Base-by-base conservation (phyloP, 1,140 invertebrate genomes). In the Drosophila aff. region DNA sequence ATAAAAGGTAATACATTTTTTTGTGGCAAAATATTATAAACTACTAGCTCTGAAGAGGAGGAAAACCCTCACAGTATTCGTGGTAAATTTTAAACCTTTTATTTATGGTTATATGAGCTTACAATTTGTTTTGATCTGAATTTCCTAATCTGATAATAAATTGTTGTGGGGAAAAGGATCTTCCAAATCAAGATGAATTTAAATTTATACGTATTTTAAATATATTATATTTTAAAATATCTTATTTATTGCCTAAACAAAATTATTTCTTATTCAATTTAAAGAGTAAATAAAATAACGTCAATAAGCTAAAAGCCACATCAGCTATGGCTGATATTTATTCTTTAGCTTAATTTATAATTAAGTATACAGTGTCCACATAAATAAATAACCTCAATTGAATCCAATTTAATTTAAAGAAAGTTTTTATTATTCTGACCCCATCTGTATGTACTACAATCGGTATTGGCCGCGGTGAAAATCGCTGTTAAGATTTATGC, bases 401-500 rank as follows among this genome's bases (percentile, higher is more conserved):
- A n/a, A 11, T n/a, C 16, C 11, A 28, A n/a, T 50, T 52, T 52
- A 23, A 2, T 11, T 13, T 5, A 1, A 18, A 3, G 4, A 18
- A 21, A n/a, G 10, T 16, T 21, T 5, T 16, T 60, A 31, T 13
- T 62, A 16, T 62, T 33, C 7, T 63, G 8, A 11, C 40, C 58
- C 5, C 13, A 3, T 15, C n/a, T 66, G 63, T 63, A 10, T 4
- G 16, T 66, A 33, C 9, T 53, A 23, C n/a, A 18, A 18, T 33
- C 65, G 13, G 9, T 41, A 59, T 59, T 59, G 26, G 74, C 40
- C 31, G 50, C 23, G 36, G 52, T 76, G 82, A 89, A 89, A 89
- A 84, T 89, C 59, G 52, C 66, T 65, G 47, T 50, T 33, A 90
- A 90, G 85, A 90, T 90, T 90, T 90, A 90, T 84, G 76, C 65